phyloP scores from a whole-genome alignment of 2,797 vertebrate species.

The Squalus acanthias region DNA sequence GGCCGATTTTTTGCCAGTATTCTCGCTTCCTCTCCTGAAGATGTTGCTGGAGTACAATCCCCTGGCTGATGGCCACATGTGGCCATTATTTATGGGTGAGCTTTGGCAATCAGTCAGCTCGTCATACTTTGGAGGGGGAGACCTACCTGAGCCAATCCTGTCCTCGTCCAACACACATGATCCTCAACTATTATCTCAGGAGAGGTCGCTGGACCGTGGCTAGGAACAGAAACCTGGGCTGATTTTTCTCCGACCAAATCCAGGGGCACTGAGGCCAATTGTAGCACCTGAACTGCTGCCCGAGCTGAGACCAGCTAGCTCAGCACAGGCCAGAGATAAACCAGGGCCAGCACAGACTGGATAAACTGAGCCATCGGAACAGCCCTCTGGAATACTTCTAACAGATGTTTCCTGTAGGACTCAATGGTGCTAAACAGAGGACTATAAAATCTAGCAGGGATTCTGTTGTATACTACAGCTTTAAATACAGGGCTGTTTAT shows the following conservation, averaged over 20 bases:
- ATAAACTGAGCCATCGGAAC: not conserved
- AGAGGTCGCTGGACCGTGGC: not conserved
- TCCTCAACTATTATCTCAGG: not conserved
- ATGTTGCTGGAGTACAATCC: not conserved
- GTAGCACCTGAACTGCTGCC: not conserved
- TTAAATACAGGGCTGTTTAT: constrained; percentile 18
- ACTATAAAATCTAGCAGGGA: not conserved
- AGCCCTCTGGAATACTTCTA: not conserved
- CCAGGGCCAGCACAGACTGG: not conserved
- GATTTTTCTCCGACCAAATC: not conserved
- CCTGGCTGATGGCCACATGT: not conserved
- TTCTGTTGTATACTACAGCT: not conserved
- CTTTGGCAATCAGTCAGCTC: not conserved
- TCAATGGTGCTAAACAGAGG: not conserved
- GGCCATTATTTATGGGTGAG: not conserved
- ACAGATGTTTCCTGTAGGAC: not conserved
- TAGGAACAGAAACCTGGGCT: not conserved
- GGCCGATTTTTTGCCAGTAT: not conserved
- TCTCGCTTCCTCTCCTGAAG: not conserved
- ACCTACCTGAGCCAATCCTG: not conserved
- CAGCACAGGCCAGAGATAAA: not conserved
- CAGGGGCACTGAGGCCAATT: not conserved
- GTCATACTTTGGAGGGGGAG: not conserved
- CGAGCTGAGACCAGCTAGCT: not conserved
- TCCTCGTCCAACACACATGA: too few species aligned